phyloP scores from a whole-genome alignment of 1,140 invertebrate species.

The Pogonomyrmex barbatus region DNA sequence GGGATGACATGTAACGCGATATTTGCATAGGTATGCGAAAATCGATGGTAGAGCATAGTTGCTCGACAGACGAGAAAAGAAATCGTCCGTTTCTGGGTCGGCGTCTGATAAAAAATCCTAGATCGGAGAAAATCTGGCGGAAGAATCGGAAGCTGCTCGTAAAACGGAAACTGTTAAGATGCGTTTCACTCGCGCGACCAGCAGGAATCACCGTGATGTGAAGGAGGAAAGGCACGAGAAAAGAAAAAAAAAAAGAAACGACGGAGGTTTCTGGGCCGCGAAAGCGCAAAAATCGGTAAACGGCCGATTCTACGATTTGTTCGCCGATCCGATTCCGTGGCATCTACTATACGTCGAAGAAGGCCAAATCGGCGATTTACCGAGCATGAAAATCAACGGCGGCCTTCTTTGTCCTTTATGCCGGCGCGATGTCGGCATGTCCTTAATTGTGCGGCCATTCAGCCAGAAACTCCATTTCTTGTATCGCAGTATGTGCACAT shows the following conservation, averaged over 20 bases:
- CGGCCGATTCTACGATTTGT: conserved; percentile 48
- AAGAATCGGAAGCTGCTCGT: conserved; percentile 74
- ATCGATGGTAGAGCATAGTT: conserved; percentile 13
- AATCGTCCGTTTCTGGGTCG: conserved; percentile 69
- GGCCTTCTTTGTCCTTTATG: conserved; percentile 56
- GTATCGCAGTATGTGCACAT: not conserved
- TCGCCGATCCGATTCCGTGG: conserved; percentile 38
- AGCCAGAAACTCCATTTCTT: conserved; percentile 37
- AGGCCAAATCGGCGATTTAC: conserved; percentile 67
- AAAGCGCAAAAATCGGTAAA: conserved; percentile 80
- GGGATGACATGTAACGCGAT: not conserved
- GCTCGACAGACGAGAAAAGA: conserved; percentile 40
- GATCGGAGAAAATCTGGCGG: conserved; percentile 69
- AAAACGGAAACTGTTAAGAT: conserved; percentile 76
- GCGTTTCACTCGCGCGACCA: conserved; percentile 69
- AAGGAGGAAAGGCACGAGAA: conserved; percentile 26
- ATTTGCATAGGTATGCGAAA: not conserved
- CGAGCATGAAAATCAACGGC: conserved; percentile 65
- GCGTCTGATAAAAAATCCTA: conserved; percentile 69
- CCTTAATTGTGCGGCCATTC: conserved; percentile 57
- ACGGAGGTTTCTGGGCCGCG: conserved; percentile 80
- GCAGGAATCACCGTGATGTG: conserved; percentile 37
- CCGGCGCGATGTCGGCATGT: conserved; percentile 18
- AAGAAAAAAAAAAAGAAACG: conserved; percentile 65
- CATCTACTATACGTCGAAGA: conserved; percentile 51